Evolutionary conservation across 2,113 vertebrate genomes (phyloP), one percentile per base, ranked within the genome.

Genomic region (Anser brachyrhynchus): DNA sequence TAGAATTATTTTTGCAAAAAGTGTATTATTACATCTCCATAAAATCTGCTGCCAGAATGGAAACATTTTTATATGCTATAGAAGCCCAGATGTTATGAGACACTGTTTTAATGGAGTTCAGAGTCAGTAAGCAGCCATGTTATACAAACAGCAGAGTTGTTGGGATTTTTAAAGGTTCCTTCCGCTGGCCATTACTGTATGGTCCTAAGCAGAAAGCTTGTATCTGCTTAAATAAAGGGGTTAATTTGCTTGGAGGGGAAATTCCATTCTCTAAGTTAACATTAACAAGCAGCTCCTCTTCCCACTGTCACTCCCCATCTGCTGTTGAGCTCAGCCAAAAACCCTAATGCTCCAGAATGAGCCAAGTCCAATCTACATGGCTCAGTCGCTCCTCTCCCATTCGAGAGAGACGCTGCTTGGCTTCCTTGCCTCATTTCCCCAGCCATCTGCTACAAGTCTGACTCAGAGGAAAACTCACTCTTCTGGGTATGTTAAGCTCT

Each of bases 11-110:
- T 93, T n/a, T 54, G 10, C 33, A 91, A 84, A 74, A 90, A 1
- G 31, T 70, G 4, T 93, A 77, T 96, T 97, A 96, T 95, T 97
- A 97, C 96, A 92, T 91, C 87, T 89, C 95, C 76, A 95, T 96
- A 97, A 96, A 97, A 96, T 61, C 15, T 33, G 95, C 96, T 97
- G 97, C 97, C 97, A 97, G 96, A 91, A 97, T 90, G 75, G 93
- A 97, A 97, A 97, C 96, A 89, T 90, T 96, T 96, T 81, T 75
- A 95, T 93, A 92, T 41, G 95, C 93, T 95, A 25, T 62, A 78
- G 95, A 79, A 29, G 44, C 84, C 94, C 97, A 97, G 97, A 97
- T 98, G 97, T 97, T 96, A 71, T 7, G 37, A 51, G 95, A 89
- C 89, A 79, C 87, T 89, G 92, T 55, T 96, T 97, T 92, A 94